These are phyloP conservation scores for Brachyrhaphis roseni DNA, from an alignment of 2,797 vertebrate genomes.

Conservation along the genomic window DNA sequence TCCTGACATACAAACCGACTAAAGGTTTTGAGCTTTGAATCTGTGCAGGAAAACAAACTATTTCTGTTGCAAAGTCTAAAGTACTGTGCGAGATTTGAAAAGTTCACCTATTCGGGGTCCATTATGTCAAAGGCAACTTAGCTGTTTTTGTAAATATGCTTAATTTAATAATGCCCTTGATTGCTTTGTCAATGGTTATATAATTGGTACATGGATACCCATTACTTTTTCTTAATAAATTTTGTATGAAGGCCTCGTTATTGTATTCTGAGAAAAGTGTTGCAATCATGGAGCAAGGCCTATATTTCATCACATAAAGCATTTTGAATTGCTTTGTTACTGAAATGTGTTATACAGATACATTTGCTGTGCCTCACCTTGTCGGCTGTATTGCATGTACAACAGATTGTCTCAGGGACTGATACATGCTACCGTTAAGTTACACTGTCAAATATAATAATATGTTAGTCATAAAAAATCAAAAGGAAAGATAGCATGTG, in stretches of 20 bases:
- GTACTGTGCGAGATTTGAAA: not conserved
- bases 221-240: not conserved
- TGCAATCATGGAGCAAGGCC: not conserved
- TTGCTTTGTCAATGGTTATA: not conserved
- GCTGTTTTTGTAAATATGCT: not conserved
- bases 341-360: not conserved
- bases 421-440: not conserved
- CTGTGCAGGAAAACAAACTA: not conserved
- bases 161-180: not conserved
- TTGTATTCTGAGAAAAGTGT: not conserved
- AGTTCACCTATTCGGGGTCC: not conserved
- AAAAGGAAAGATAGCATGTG: not conserved
- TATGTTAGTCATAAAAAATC: not conserved
- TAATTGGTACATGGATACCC: not conserved
- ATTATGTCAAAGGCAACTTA: not conserved
- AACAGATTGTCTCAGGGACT: not conserved
- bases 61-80: not conserved
- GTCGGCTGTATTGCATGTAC: not conserved
- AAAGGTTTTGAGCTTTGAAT: not conserved
- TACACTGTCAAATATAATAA: not conserved
- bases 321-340: not conserved
- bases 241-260: not conserved
- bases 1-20: not conserved
- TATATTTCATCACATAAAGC: not conserved
- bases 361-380: not conserved